Conservation (phyloP, 2,113 vertebrate genomes). For the Elanoides forficatus region DNA sequence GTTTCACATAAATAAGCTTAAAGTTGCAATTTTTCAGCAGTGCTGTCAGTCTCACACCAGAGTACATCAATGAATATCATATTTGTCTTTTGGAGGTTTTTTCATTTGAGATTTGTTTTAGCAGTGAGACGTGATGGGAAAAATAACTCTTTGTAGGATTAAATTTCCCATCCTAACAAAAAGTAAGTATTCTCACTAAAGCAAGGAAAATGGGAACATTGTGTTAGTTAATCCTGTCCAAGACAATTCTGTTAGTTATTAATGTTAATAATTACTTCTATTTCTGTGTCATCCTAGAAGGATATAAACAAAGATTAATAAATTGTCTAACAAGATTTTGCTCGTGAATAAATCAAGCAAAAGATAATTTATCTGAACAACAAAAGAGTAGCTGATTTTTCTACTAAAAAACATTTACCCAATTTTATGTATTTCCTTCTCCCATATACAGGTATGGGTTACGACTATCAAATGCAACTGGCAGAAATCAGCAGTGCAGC, state of each 20-base stretch:
- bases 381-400: background rate
- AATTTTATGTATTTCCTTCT: background rate
- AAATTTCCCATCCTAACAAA: background rate
- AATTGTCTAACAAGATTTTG: background rate
- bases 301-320: background rate
- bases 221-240: background rate
- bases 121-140: background rate
- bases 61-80: background rate
- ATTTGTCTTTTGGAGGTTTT: background rate
- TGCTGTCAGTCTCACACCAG: background rate
- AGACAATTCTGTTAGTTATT: background rate
- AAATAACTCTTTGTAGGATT: background rate
- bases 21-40: background rate
- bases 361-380: background rate
- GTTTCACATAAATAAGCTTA: background rate
- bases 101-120: background rate
- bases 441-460: background rate
- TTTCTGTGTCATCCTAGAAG: background rate
- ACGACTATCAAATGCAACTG: no score
- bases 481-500: background rate
- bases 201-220: background rate
- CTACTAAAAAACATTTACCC: background rate
- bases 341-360: background rate
- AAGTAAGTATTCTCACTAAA: background rate
- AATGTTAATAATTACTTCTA: background rate